phyloP scores from a whole-genome alignment of 2,888 invertebrate species.

The Nephrocerus scutellatus region DNA sequence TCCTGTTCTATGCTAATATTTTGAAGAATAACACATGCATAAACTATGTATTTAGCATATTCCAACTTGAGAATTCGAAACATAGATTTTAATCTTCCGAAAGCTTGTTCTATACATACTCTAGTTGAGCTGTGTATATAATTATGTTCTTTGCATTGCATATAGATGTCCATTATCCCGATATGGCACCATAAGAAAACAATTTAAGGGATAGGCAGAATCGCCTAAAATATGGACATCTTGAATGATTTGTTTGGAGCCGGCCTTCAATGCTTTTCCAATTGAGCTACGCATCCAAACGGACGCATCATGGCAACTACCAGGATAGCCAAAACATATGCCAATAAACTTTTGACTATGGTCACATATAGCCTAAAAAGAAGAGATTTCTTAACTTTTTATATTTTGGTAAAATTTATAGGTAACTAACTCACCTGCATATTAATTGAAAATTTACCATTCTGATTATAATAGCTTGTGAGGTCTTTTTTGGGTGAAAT shows the following conservation, averaged over 20 bases:
- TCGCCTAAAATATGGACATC: conserved; percentile 5
- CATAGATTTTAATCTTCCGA: too few relatives aligned
- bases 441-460: conserved; percentile 4
- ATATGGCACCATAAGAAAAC: conserved; percentile 4
- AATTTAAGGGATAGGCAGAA: neutral
- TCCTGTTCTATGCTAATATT: too few relatives aligned
- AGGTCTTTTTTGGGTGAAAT: conserved; percentile 2
- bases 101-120: too few relatives aligned
- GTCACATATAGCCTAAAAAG: conserved; percentile 4
- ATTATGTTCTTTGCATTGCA: too few relatives aligned
- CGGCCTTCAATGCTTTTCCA: neutral
- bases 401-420: neutral
- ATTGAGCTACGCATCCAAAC: conserved; percentile 4
- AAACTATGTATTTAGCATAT: too few relatives aligned
- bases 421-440: conserved; percentile 5
- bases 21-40: too few relatives aligned
- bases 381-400: neutral
- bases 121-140: too few relatives aligned
- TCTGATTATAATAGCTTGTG: conserved; percentile 1
- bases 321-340: conserved; percentile 3
- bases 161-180: conserved; percentile 5
- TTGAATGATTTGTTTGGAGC: neutral
- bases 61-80: too few relatives aligned
- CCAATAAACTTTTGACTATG: conserved; percentile 2
- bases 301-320: too few relatives aligned